Percentiles rank a stretch among this genome's conserved stretches.
These are phyloP conservation scores for Dendropsophus ebraccatus DNA, from an alignment of 2,113 vertebrate species.

Conservation along the genomic window DNA sequence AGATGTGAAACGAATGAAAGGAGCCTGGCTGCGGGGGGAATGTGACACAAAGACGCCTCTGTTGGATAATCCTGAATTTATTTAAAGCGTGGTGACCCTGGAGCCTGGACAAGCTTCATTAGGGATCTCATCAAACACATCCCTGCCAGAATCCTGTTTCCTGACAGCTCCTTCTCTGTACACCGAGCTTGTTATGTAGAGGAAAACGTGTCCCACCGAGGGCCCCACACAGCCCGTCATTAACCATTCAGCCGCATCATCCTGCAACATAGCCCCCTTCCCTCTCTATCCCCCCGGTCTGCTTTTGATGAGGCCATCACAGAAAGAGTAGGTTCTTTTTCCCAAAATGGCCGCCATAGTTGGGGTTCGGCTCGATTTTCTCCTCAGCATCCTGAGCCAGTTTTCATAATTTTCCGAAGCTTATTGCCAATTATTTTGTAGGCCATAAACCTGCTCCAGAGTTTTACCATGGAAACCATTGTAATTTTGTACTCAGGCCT, in stretches of 20 bases:
- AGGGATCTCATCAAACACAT: slow-evolving; percentile 55
- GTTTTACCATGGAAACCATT: slow-evolving; percentile 37
- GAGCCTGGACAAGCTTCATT: slow-evolving; percentile 50
- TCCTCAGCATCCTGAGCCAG: background rate
- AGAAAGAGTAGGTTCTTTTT: background rate
- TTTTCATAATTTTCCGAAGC: background rate
- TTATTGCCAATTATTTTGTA: slow-evolving; percentile 39
- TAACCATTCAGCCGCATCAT: slow-evolving; percentile 6
- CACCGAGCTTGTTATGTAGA: slow-evolving; percentile 18
- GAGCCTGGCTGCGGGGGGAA: slow-evolving; percentile 17
- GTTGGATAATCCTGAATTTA: slow-evolving; percentile 44
- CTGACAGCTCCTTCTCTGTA: slow-evolving; percentile 36
- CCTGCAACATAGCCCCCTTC: background rate
- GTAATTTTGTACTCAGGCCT: background rate
- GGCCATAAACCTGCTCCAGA: slow-evolving; percentile 17
- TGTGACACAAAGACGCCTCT: slow-evolving; percentile 50
- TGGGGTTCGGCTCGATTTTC: background rate
- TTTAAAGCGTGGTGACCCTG: slow-evolving; percentile 29
- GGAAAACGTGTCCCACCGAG: background rate
- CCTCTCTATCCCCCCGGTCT: background rate
- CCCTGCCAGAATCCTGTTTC: slow-evolving; percentile 31
- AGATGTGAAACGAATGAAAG: slow-evolving; percentile 27
- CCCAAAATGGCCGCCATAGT: background rate
- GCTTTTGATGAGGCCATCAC: background rate
- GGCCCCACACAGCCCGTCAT: background rate